Evolutionary conservation across 2,797 vertebrate genomes (phyloP), one percentile per base, ranked within the genome.

Genomic region (Syndactyla subalaris): DNA sequence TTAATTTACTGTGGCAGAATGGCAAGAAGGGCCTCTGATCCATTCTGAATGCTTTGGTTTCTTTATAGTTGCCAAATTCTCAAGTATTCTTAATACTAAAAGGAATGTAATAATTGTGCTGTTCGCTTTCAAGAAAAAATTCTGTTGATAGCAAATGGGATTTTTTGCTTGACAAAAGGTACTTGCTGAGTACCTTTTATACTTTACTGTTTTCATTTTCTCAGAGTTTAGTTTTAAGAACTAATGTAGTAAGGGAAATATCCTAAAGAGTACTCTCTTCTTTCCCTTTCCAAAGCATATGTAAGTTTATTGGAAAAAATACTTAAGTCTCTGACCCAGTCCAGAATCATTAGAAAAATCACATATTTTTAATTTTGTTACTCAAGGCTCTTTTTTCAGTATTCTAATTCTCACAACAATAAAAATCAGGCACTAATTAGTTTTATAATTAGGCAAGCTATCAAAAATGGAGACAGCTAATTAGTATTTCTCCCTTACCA

Each of bases 401-500:
- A 68, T 90, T 80, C 14, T 73, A 88, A 87, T 93, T 90, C 89
- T 93, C 83, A 89, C 54, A 94, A 85, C 54, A 96, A 95, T 95
- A 93, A 81, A 91, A 96, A 75, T 58, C 63, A 88, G 67, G 34
- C 55, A 68, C 29, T 94, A 94, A 97, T 96, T 96, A 93, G 84
- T 95, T 96, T 96, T 76, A 82, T 93, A 91, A 91, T 92, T 95
- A 91, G 48, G 62, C n/a, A 87, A 68, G 55, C 72, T 85, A 87
- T 79, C 55, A 88, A 95, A 93, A 94, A 89, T 34, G 1, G 48
- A 90, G 66, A 91, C 32, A 66, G 45, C 51, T 94, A 95, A 95
- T 96, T 87, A 92, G 70, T 61, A 58, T 85, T 95, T 89, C 74
- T 95, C 57, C 54, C n/a, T 87, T 79, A 88, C 34, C 72, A 75